Evolutionary conservation across 92 coral and sea anemone genomes (phyloP).

Genomic region (Chrysogorgia sp.): DNA sequence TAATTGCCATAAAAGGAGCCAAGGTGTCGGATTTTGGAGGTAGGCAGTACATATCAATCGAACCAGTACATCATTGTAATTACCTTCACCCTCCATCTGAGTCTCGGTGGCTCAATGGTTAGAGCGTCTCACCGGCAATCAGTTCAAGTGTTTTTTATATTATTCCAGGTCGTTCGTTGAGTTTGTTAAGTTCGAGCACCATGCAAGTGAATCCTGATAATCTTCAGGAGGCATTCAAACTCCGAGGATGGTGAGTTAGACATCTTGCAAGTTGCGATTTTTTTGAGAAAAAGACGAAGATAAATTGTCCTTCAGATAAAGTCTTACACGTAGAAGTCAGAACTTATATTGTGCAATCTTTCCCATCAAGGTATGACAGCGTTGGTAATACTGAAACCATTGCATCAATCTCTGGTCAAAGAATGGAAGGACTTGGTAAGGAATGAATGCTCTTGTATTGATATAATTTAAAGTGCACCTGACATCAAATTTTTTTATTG

Average conservation of each 20-base stretch:
- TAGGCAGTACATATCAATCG: too few species aligned
- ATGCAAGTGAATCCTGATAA: constrained; percentile 79
- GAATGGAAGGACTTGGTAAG: constrained; percentile 73
- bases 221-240: constrained; percentile 74
- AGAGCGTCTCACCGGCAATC: too few species aligned
- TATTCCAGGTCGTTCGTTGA: constrained; percentile 80
- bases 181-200: constrained; percentile 74
- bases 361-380: constrained; percentile 73
- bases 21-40: constrained; percentile 98
- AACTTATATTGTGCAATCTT: too few species aligned
- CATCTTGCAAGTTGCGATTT: too few species aligned
- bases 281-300: too few species aligned
- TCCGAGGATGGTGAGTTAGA: constrained; percentile 82
- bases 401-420: constrained; percentile 75
- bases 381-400: constrained; percentile 70
- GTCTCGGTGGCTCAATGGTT: too few species aligned
- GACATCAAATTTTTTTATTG: too few species aligned
- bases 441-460: background rate
- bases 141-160: background rate
- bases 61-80: too few species aligned
- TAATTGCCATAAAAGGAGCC: constrained; percentile 84
- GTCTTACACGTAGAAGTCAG: too few species aligned
- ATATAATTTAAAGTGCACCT: too few species aligned
- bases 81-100: background rate
- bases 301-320: too few species aligned